Evolutionary conservation across 2,113 vertebrate species (phyloP).

Genomic region (Microtus pennsylvanicus): DNA sequence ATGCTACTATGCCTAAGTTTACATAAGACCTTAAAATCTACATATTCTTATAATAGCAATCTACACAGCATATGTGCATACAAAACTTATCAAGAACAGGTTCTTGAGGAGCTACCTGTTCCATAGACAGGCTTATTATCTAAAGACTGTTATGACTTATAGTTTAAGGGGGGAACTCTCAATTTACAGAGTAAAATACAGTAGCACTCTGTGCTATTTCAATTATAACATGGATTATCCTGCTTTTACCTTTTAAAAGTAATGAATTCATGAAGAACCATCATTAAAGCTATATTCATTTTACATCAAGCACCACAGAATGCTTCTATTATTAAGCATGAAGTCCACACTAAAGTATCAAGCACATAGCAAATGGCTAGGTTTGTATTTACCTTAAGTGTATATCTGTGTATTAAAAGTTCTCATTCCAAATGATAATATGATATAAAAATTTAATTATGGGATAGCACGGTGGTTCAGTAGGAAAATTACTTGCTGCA

Average conservation of each 20-base stretch:
- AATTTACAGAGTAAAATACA: slow-evolving; percentile 52
- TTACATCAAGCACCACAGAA: slow-evolving; percentile 42
- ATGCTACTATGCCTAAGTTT: slow-evolving; percentile 32
- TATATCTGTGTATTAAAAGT: slow-evolving; percentile 23
- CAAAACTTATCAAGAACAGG: neutral
- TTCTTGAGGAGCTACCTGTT: slow-evolving; percentile 12
- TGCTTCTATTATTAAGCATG: slow-evolving; percentile 31
- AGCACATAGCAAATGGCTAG: neutral
- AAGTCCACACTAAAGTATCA: neutral
- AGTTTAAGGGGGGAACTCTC: slow-evolving; percentile 22
- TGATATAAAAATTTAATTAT: slow-evolving; percentile 5
- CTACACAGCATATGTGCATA: neutral
- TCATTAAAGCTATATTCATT: slow-evolving; percentile 35
- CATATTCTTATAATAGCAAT: slow-evolving; percentile 21
- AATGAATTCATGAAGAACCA: slow-evolving; percentile 1
- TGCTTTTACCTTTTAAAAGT: slow-evolving; percentile 41
- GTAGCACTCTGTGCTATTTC: neutral
- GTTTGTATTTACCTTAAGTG: slow-evolving; percentile 29
- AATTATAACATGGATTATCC: slow-evolving; percentile 38
- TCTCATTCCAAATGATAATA: slow-evolving; percentile 37
- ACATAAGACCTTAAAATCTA: neutral
- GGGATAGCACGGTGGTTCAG: neutral
- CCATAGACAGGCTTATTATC: neutral
- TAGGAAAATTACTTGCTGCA: too few species aligned
- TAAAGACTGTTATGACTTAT: slow-evolving; percentile 11